These are phyloP conservation scores for Chamaetylas fuelleborni DNA, from an alignment of 2,113 vertebrate genomes.

Conservation along the genomic window DNA sequence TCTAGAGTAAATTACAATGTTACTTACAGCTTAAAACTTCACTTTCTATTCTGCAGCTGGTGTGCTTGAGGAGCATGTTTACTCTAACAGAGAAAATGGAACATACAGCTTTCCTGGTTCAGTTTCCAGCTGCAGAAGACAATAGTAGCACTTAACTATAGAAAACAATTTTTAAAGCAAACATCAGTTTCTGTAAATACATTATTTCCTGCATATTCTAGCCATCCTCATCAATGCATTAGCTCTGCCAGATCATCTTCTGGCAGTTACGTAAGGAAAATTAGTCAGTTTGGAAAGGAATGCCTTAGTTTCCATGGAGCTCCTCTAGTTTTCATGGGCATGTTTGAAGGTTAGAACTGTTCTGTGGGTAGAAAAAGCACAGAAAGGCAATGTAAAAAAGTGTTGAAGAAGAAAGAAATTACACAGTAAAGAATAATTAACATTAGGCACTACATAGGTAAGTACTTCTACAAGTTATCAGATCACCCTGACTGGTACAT, in stretches of 20 bases:
- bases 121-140: neutral
- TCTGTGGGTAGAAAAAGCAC: neutral
- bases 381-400: neutral
- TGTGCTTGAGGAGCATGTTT: neutral
- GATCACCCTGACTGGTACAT: neutral
- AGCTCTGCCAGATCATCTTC: neutral
- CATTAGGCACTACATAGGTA: neutral
- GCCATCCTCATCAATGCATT: neutral
- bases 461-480: neutral
- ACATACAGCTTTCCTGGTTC: neutral
- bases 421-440: neutral
- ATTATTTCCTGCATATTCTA: neutral
- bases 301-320: slow-evolving; percentile 40
- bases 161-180: neutral
- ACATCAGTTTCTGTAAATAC: neutral
- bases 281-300: neutral
- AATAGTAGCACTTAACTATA: neutral
- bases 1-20: neutral
- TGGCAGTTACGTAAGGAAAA: neutral
- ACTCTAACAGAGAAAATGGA: neutral
- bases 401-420: neutral
- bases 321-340: neutral
- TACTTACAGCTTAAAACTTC: neutral
- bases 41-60: neutral
- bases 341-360: neutral